A percentile compares a stretch with the other conserved stretches of the same genome.
Evolutionary conservation across 2,797 vertebrate genomes (phyloP).

Genomic region (Cottoperca gobio): DNA sequence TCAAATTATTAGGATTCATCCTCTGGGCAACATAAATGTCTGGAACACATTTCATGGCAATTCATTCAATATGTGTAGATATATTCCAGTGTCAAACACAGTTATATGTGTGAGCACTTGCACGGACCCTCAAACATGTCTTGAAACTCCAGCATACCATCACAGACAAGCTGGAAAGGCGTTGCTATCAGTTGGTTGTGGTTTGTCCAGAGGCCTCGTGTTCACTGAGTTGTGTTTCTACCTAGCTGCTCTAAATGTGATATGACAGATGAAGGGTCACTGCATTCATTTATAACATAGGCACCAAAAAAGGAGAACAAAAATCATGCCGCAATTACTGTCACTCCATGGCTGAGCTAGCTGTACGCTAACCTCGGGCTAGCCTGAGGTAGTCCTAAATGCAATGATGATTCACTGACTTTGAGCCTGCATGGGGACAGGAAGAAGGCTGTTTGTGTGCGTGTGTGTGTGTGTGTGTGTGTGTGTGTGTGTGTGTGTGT

Average conservation of each 20-base stretch:
- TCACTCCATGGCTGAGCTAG: constrained; percentile 54
- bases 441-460: constrained; percentile 11
- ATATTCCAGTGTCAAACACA: not conserved
- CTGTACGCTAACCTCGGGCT: constrained; percentile 43
- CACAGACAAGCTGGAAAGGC: not conserved
- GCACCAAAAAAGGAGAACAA: constrained; percentile 38
- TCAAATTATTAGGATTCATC: not conserved
- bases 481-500: constrained; percentile 1
- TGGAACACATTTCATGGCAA: not conserved
- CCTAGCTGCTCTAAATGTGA: constrained; percentile 55
- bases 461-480: constrained; percentile 10
- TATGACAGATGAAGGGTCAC: constrained; percentile 64
- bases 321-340: constrained; percentile 54
- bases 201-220: constrained; percentile 12
- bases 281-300: constrained; percentile 58
- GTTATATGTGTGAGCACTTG: not conserved
- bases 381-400: constrained; percentile 61
- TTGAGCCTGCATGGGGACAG: constrained; percentile 42
- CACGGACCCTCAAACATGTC: constrained; percentile 3
- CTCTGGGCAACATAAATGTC: not conserved
- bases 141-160: not conserved
- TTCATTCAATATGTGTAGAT: not conserved
- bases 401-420: constrained; percentile 61
- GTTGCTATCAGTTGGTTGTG: constrained; percentile 2
- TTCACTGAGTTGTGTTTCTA: constrained; percentile 33